These are phyloP conservation scores for Spinus olivaceus DNA, from an alignment of 2,797 vertebrate genomes.

Conservation along the genomic window DNA sequence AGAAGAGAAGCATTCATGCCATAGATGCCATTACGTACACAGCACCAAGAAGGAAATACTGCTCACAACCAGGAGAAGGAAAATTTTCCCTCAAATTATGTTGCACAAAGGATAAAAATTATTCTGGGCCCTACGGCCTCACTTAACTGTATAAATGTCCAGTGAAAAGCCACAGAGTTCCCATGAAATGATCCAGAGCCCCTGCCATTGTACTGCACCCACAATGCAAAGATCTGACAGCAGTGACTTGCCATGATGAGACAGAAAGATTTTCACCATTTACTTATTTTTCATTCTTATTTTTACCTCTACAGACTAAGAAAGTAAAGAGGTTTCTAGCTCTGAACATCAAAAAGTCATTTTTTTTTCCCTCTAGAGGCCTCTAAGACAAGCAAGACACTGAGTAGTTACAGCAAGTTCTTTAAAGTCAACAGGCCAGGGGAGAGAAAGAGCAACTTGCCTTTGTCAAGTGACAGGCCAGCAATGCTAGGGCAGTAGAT, in stretches of 20 bases:
- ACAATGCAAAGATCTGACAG: neutral
- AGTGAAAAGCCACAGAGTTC: neutral
- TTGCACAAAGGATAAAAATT: neutral
- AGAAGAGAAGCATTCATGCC: neutral
- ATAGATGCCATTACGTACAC: accelerated
- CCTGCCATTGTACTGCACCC: neutral
- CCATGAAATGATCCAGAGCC: neutral
- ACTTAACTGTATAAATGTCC: neutral
- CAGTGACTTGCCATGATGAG: neutral
- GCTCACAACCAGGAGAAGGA: neutral
- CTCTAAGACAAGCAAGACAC: neutral
- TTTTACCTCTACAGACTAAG: neutral
- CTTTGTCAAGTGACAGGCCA: neutral
- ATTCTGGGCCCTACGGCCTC: neutral
- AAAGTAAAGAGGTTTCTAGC: neutral
- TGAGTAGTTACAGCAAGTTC: neutral
- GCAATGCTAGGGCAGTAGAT: neutral
- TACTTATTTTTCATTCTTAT: neutral
- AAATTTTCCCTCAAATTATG: neutral
- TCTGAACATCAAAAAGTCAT: neutral
- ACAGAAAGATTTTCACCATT: neutral
- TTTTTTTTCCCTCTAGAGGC: neutral
- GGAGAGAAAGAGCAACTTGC: neutral
- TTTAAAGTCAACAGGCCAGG: neutral
- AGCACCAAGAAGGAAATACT: neutral